Evolutionary conservation across 2,797 vertebrate genomes (phyloP), one percentile per base, ranked within the genome.

Genomic region (Chloroceryle amazona): DNA sequence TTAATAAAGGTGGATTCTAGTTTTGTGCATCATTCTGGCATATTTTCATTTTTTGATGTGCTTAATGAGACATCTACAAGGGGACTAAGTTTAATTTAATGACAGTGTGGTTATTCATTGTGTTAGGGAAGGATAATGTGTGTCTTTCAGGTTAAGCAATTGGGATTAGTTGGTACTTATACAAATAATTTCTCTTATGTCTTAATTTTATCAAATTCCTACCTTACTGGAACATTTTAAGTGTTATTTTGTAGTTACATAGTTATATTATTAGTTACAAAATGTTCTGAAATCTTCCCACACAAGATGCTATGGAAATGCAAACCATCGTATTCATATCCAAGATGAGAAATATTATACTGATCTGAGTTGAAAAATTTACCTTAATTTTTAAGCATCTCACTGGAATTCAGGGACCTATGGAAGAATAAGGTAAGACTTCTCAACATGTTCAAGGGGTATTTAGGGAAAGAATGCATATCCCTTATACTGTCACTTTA

Each of bases 301-400:
- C 49, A 58, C 55, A 79, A 84, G 74, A 84, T 87, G 28, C 33
- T 78, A 26, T 70, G 35, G 68, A 89, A 93, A 82, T 89, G 16
- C 19, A 92, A 92, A 17, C 41, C 20, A 51, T 63, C 35, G 28
- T 44, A 68, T 68, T 82, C 42, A 22, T 81, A 51, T 42, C 23
- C n/a, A 81, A 82, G 31, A 58, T 31, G 14, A 91, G 55, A 72
- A 87, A 73, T 68, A 49, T 29, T 68, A 49, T 29, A 58, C 42
- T 87, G 58, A 65, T 84, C 58, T 79, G 73, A 82, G 46, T 37
- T 92, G 67, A 79, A 91, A 95, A 94, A 52, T 62, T 70, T 82
- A 68, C 46, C 23, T 39, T 85, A 47, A 82, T 81, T 94, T 95
- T 86, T 90, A 88, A 93, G 52, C 54, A 42, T 89, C 66, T 94